Base-by-base conservation (phyloP, 2,888 invertebrate species). In the Drosophila melanosoma region DNA sequence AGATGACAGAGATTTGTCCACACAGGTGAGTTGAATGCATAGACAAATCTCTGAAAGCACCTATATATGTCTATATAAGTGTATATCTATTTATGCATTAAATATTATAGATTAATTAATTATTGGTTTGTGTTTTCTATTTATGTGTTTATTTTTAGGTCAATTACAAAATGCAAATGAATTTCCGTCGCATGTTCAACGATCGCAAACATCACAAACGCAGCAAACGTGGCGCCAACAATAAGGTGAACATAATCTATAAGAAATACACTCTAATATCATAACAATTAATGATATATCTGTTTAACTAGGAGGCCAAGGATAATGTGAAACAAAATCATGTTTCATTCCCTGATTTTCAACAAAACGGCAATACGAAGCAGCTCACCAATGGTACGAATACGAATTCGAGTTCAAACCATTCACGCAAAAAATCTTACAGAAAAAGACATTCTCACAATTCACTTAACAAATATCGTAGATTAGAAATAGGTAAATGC, bases 161-260 rank as follows among this genome's bases (percentile, higher is more conserved):
- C 74, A 97, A 97, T 94, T 97, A 98, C 93, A 96, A 96, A 93
- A 96, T 97, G 93, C 97, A 97, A 93, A 96, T 97, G 95, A 98
- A 98, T 92, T 97, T 97, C 92, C 94, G 98, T 65, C 95, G 97
- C 54, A 94, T 98, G 93, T 96, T 98, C 64, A 97, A 97, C 76
- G 97, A 97, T 92, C 95, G 96, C 87, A 97, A 97, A 91, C 96
- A 97, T 92, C 97, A 97, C 88, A 96, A 97, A 89, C 96, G 97
- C 84, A 97, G 97, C 94, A 97, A 97, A 94, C 96, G 96, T 90
- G 92, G 92, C 68, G 94, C 96, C 88, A 95, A 95, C 89, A 95
- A 96, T 92, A 97, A 97, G 95, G 97, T 97, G 92, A 93, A 90
- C 61, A 62, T 3, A 8, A 20, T 45, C 32, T 29, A 57, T n/a